phyloP scores from a whole-genome alignment of 1,140 invertebrate species.

The Musca domestica region DNA sequence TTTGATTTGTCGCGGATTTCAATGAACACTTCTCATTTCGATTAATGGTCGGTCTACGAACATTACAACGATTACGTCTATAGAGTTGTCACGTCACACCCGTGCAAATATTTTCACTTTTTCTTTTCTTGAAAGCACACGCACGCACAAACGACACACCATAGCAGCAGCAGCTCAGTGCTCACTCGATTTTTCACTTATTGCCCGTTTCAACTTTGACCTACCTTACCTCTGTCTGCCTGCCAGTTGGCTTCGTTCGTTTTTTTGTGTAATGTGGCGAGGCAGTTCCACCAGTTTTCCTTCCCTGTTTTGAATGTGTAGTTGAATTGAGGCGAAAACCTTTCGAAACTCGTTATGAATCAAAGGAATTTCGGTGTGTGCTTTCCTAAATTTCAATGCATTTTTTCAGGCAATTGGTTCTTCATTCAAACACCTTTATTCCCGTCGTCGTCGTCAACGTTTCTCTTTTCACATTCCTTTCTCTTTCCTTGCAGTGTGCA shows the following conservation, averaged over 20 bases:
- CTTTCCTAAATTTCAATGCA: neutral
- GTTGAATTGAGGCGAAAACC: neutral
- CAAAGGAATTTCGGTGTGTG: neutral
- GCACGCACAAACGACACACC: conserved; percentile 30
- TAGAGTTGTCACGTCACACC: conserved; percentile 19
- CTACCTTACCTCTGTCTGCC: conserved; percentile 44
- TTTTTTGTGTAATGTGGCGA: conserved; percentile 31
- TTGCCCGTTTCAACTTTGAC: conserved; percentile 39
- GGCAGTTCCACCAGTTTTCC: conserved; percentile 29
- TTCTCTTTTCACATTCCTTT: conserved; percentile 18
- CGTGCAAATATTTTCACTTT: conserved; percentile 23
- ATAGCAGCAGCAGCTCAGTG: no score
- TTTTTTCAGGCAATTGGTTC: conserved; percentile 7
- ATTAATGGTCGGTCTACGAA: no score
- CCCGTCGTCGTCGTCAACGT: neutral
- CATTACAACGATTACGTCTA: conserved; percentile 11
- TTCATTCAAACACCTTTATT: conserved; percentile 6
- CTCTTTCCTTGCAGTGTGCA: no score
- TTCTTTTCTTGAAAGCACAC: neutral
- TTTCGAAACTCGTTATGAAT: neutral
- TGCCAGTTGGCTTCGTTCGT: conserved; percentile 8
- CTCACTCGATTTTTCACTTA: conserved; percentile 33
- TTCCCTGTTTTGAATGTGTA: neutral
- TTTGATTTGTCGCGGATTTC: no score
- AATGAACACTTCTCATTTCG: no score